These are phyloP conservation scores for Laspeyria flexula DNA, from an alignment of 2,888 invertebrate genomes.

Conservation along the genomic window DNA sequence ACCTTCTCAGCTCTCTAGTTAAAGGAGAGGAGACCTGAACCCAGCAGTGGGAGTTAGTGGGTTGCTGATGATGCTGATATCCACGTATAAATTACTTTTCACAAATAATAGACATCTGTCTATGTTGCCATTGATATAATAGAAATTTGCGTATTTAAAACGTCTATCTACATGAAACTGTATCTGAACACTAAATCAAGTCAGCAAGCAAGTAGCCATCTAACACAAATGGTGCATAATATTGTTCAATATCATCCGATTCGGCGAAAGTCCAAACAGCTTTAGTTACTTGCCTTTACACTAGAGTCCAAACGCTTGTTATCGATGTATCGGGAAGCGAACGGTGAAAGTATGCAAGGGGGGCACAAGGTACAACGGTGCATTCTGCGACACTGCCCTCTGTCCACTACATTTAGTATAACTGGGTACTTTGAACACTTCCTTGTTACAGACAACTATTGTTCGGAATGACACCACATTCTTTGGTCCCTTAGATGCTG, in stretches of 20 bases:
- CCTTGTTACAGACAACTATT: slow-evolving; percentile 44
- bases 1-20: too few relatives aligned
- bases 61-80: too few relatives aligned
- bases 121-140: too few relatives aligned
- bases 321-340: slow-evolving; percentile 71
- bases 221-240: slow-evolving; percentile 9
- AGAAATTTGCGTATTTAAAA: too few relatives aligned
- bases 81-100: too few relatives aligned
- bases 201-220: not conserved
- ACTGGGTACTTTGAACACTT: slow-evolving; percentile 41
- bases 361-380: slow-evolving; percentile 70
- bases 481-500: slow-evolving; percentile 3
- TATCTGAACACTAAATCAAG: too few relatives aligned
- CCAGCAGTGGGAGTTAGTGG: too few relatives aligned
- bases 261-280: slow-evolving; percentile 32
- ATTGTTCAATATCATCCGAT: slow-evolving; percentile 37
- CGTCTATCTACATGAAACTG: too few relatives aligned
- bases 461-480: slow-evolving; percentile 37
- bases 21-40: too few relatives aligned
- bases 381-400: slow-evolving; percentile 76
- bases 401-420: slow-evolving; percentile 68
- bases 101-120: too few relatives aligned
- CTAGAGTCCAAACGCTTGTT: slow-evolving; percentile 57
- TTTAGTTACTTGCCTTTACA: slow-evolving; percentile 45
- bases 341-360: slow-evolving; percentile 81